phyloP scores from a whole-genome alignment of 2,797 vertebrate genomes.

The Podarcis lilfordi region DNA sequence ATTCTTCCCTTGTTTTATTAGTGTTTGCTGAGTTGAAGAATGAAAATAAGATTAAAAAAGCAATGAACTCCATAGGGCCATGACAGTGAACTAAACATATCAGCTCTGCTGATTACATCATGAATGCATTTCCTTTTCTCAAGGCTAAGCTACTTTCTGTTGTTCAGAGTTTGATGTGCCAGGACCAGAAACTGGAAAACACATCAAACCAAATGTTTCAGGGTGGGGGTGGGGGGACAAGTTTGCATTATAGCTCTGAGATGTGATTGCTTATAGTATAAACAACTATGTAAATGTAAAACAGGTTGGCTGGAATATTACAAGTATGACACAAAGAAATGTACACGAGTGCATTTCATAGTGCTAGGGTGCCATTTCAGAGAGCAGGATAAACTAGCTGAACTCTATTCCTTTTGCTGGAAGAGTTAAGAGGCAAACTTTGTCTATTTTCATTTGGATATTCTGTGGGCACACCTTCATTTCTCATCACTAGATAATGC shows the following conservation, averaged over 20 bases:
- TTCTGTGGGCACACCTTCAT: neutral
- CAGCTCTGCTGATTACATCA: conserved; percentile 72
- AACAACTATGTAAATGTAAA: conserved; percentile 78
- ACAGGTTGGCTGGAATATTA: conserved; percentile 76
- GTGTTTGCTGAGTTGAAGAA: conserved; percentile 52
- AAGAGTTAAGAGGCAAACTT: neutral
- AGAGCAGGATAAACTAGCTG: conserved; percentile 7
- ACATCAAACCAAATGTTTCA: conserved; percentile 81
- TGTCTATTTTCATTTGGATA: neutral
- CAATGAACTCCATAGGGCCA: conserved; percentile 55
- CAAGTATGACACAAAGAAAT: conserved; percentile 67
- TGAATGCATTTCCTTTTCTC: conserved; percentile 68
- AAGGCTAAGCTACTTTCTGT: conserved; percentile 66
- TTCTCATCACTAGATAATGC: neutral
- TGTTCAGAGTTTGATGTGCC: conserved; percentile 77
- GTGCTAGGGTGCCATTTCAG: conserved; percentile 6
- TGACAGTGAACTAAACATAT: conserved; percentile 64
- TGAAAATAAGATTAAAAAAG: conserved; percentile 63
- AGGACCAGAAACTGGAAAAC: conserved; percentile 77
- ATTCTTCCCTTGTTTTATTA: conserved; percentile 49
- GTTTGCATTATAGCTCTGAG: conserved; percentile 74
- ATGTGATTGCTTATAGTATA: conserved; percentile 78
- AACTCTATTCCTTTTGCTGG: conserved; percentile 20
- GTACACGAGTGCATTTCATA: conserved; percentile 59
- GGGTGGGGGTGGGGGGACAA: conserved; percentile 38